Base-by-base conservation (phyloP, 2,888 invertebrate genomes). In the Orchesellides sinensis region DNA sequence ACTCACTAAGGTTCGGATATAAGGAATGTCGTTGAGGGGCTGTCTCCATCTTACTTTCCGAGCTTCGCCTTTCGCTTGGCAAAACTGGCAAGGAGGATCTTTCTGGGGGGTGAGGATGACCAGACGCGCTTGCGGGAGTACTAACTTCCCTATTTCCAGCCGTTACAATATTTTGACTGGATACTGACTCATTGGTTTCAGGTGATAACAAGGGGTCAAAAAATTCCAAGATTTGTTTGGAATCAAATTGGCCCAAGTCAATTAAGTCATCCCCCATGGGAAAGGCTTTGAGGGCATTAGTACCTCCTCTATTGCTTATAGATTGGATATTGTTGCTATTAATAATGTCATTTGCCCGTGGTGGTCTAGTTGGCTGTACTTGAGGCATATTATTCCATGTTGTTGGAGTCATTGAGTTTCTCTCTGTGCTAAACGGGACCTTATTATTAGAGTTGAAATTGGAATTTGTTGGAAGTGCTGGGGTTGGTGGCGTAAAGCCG, bases 211-310 rank as follows among this genome's bases (percentile, higher is more conserved):
- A 92, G 63, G 96, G 96, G 92, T 96, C 96, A 90, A 96, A 96
- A 84, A 95, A 95, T 90, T 96, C 96, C 89, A 96, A 91, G 89
- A 96, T 94, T 91, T 95, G 95, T 70, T 92, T 54, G 92, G 92
- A 88, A 91, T 92, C 86, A 91, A 90, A 84, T 90, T 91, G 88
- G 91, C 92, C 89, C 83, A 85, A 89, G 87, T 89, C 87, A 74
- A 88, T 87, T 1, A 88, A 74, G 63, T 88, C 88, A 23, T 85
- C 85, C 0, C 72, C 85, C 65, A 66, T 77, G 66, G 19, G 80
- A 49, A 63, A 84, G 14, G 21, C 0, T 6, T 21, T 10, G 8
- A 25, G 17, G 25, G 47, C 23, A 23, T 56, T 52, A 14, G 61
- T 65, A 45, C 40, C 80, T 70, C 70, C 83, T 74, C 25, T 63